phyloP scores from a whole-genome alignment of 1,140 invertebrate genomes.

The Pseudachorutes palmiensis region DNA sequence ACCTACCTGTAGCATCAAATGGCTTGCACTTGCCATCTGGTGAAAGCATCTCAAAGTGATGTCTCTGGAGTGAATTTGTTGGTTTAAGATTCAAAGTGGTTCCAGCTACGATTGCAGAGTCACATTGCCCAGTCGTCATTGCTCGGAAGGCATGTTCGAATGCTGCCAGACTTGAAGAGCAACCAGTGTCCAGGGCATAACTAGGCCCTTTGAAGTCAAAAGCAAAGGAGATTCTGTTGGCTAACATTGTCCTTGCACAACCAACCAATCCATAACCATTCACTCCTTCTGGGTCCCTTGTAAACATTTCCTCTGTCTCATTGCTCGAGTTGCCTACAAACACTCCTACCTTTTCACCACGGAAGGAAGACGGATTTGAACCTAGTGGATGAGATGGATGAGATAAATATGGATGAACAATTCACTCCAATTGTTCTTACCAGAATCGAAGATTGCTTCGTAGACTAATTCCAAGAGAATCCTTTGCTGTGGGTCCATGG shows the following conservation, averaged over 20 bases:
- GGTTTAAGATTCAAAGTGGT: conserved; percentile 74
- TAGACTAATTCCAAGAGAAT: conserved; percentile 47
- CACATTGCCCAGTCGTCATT: conserved; percentile 76
- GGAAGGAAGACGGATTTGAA: conserved; percentile 66
- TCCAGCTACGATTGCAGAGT: conserved; percentile 85
- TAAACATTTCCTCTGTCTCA: conserved; percentile 77
- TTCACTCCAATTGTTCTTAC: conserved; percentile 37
- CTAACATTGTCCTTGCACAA: conserved; percentile 86
- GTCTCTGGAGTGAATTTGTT: conserved; percentile 78
- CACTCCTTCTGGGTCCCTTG: conserved; percentile 60
- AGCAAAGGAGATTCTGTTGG: conserved; percentile 88
- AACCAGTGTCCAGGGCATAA: conserved; percentile 88
- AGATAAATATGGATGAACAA: not conserved
- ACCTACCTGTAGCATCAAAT: conserved; percentile 71
- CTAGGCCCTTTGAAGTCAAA: conserved; percentile 90
- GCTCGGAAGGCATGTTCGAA: conserved; percentile 74
- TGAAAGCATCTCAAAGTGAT: conserved; percentile 80
- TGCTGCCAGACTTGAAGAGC: conserved; percentile 83
- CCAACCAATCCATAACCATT: conserved; percentile 89
- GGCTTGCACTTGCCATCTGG: conserved; percentile 83
- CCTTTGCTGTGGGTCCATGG: conserved; percentile 50
- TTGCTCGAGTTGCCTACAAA: conserved; percentile 79
- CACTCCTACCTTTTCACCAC: conserved; percentile 65
- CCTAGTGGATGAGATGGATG: conserved; percentile 44
- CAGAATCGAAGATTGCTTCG: conserved; percentile 42